Evolutionary conservation across 2,113 vertebrate genomes (phyloP).

Genomic region (Saguinus imperator): DNA sequence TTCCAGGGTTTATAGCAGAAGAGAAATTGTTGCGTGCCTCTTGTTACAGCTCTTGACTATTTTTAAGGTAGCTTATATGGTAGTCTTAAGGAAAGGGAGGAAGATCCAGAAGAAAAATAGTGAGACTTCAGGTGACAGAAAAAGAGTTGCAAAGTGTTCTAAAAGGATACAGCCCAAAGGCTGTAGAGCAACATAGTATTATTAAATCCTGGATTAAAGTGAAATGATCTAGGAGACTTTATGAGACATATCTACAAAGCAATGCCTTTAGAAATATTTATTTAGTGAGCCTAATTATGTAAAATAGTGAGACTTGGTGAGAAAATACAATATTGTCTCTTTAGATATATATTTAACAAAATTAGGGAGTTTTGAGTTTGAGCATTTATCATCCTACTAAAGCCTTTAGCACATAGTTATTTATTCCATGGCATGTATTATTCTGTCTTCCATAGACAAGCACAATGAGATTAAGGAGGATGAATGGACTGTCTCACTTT

Average conservation of each 20-base stretch:
- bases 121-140: neutral
- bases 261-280: slow-evolving; percentile 27
- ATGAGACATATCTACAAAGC: neutral
- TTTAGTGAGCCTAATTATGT: slow-evolving; percentile 11
- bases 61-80: neutral
- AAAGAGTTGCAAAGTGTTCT: neutral
- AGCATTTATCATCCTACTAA: neutral
- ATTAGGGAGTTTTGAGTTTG: neutral
- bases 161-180: neutral
- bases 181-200: neutral
- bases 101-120: neutral
- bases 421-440: neutral
- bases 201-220: neutral
- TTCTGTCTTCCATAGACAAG: neutral
- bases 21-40: neutral
- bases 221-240: neutral
- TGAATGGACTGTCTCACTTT: neutral
- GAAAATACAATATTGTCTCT: neutral
- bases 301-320: neutral
- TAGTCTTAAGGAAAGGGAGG: neutral
- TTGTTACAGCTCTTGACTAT: neutral
- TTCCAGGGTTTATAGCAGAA: neutral
- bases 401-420: neutral
- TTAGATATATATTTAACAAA: neutral
- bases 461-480: neutral